Base-by-base conservation (phyloP, 2,888 invertebrate species). In the Polydrusus tereticollis region DNA sequence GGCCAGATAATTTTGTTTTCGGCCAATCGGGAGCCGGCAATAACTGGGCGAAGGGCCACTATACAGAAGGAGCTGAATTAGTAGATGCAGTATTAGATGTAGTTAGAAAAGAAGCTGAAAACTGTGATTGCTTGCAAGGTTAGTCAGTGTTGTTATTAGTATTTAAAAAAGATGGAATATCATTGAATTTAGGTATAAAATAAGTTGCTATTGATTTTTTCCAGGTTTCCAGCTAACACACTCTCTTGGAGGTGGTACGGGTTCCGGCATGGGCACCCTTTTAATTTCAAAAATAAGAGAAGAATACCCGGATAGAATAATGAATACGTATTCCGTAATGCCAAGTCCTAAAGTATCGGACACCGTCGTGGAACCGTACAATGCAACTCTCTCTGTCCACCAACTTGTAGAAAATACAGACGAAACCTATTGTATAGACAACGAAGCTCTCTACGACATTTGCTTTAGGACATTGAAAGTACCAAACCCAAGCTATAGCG, bases 41-140 rank as follows among this genome's bases (percentile, higher is more conserved):
- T 87, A 96, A 96, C 86, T 96, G 95, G 96, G 95, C 95, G 77
- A 81, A 91, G 88, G 84, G 97, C n/a, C 95, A 96, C 82, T 96
- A 96, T 86, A 96, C 96, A 18, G 96, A 96, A 86, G 96, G 96
- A 67, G 96, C 90, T 78, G 96, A 92, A 85, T 88, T 92, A 83
- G 95, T 90, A 82, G 97, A 94, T 87, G 91, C 96, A 45, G 94
- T 94, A 1, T 86, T 94, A 78, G 94, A 94, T 85, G 94, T 94
- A 33, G 94, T 94, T 20, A 88, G 95, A 76, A 94, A 94, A 84
- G 94, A 95, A 85, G 94, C 93, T 83, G 96, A 97, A 88, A 91
- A 95, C 88, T 92, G 97, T 87, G 98, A 98, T 86, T 97, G 97
- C 79, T 89, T 94, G 73, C 94, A 94, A 88, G 96, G 74, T 68